Percentiles rank a stretch among this genome's conserved stretches.
phyloP scores from a whole-genome alignment of 2,797 vertebrate genomes.

The Holocentrus rufus region DNA sequence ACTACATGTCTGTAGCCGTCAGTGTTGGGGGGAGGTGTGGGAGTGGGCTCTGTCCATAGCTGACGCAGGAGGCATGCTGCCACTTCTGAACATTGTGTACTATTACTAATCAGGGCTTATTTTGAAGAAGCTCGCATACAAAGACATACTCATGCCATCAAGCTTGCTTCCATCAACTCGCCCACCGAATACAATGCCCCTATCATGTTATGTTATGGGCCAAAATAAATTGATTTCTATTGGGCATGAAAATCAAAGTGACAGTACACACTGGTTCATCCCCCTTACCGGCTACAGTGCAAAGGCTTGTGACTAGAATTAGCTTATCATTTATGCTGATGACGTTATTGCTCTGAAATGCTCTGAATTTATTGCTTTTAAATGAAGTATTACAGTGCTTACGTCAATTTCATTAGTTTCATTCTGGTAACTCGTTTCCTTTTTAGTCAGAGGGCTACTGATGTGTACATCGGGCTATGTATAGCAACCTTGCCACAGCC shows the following conservation, averaged over 20 bases:
- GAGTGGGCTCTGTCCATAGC: slow-evolving; percentile 8
- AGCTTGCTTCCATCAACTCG: not conserved
- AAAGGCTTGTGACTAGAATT: slow-evolving; percentile 1
- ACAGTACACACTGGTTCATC: not conserved
- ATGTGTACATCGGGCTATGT: not conserved
- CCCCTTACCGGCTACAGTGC: too few relatives aligned
- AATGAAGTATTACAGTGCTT: not conserved
- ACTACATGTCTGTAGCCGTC: not conserved
- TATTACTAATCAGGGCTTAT: slow-evolving; percentile 20
- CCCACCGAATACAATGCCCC: not conserved
- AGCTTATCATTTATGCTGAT: too few relatives aligned
- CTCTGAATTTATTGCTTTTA: not conserved
- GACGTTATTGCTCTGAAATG: too few relatives aligned
- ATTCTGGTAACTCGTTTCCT: slow-evolving; percentile 5
- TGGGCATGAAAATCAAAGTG: not conserved
- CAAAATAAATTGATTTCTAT: slow-evolving; percentile 10
- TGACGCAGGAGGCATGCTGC: slow-evolving; percentile 2
- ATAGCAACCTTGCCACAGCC: slow-evolving; percentile 7
- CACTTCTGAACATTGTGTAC: slow-evolving; percentile 68
- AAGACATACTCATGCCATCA: slow-evolving; percentile 19
- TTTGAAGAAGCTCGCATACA: slow-evolving; percentile 4
- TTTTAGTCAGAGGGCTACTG: not conserved
- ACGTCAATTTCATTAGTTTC: not conserved
- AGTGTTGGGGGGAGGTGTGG: slow-evolving; percentile 3
- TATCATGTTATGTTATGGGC: not conserved